Evolutionary conservation across 2,113 vertebrate genomes (phyloP), one percentile per base, ranked within the genome.

Genomic region (Mellivora capensis): DNA sequence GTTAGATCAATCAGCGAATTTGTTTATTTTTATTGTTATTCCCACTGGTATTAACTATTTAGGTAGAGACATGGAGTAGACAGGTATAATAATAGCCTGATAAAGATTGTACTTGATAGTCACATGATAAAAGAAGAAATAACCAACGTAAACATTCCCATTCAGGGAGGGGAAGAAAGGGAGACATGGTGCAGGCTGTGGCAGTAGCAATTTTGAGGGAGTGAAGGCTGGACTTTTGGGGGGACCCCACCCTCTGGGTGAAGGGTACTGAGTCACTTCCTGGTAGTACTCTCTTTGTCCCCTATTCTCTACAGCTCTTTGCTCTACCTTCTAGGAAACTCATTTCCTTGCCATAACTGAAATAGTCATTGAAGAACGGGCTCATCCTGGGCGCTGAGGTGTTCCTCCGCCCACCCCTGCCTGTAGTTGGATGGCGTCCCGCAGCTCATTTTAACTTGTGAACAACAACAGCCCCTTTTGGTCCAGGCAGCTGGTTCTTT

Each of bases 191-290:
- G 2, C 14, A 74, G 49, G 72, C 4, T 10, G 20, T 17, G 17
- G 29, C 21, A 83, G 17, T 14, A 52, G 17, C 61, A 57, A 34
- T 90, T 90, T 21, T 84, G 86, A 61, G 9, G 4, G 59, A 6
- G 59, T 31, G 13, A 69, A 0, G 13, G 34, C 0, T n/a, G 39
- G 6, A 11, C 2, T 1, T n/a, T 44, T 13, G 59, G 39, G 87
- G 7, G 10, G 34, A 71, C 0, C 0, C 4, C 11, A 42, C 18
- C 29, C 7, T 83, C 52, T 18, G 10, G 0, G 1, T n/a, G 18
- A 14, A 85, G 34, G n/a, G n/a, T 21, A 23, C 11, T 3, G 0
- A 42, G 31, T 71, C 3, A 52, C 29, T 79, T 67, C 57, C 18
- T n/a, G 47, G 34, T 21, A 18, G 20, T 57, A 25, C 10, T 69